Base-by-base conservation (phyloP, 2,797 vertebrate species). In the Heliangelus exortis region DNA sequence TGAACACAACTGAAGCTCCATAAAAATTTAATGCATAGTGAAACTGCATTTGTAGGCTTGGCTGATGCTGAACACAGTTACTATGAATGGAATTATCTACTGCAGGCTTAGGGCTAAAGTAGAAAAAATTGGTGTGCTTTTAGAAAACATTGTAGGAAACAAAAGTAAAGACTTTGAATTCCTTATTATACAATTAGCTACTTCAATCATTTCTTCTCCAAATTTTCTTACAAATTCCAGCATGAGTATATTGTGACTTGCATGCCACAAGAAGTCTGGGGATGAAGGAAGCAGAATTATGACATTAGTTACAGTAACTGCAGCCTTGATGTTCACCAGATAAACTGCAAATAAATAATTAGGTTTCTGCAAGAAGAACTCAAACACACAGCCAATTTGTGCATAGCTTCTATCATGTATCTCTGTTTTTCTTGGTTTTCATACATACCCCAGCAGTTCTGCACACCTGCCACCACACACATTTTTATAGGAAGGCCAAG, bases 331-430 rank as follows among this genome's bases (percentile, higher is more conserved):
- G n/a, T 50, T 66, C 43, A 72, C 4, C 83, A 51, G 34, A 55
- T 54, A 53, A 83, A 75, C 17, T 22, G 15, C 15, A 66, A 78
- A 72, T 8, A 66, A 62, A 62, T 5, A 20, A 12, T 8, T 15
- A 48, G 31, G n/a, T 33, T 74, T 36, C 74, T 84, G 31, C 28
- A 72, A 51, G 55, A 50, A 53, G 10, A 50, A 14, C 43, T 6
- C 21, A 28, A 75, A 54, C 23, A 34, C 18, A 15, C 23, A 71
- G 15, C 8, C 1, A 0, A 10, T 31, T 34, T 1, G 2, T 7
- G 28, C 77, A 63, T 29, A n/a, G 3, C 34, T 23, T 90, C 45
- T n/a, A 58, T 2, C 16, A 9, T 2, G 4, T 2, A 26, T 21
- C 5, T 71, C 54, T 31, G 4, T 3, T 73, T 43, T 9, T 47